Conservation (phyloP, 2,113 vertebrate species). For the Oryctolagus cuniculus region DNA sequence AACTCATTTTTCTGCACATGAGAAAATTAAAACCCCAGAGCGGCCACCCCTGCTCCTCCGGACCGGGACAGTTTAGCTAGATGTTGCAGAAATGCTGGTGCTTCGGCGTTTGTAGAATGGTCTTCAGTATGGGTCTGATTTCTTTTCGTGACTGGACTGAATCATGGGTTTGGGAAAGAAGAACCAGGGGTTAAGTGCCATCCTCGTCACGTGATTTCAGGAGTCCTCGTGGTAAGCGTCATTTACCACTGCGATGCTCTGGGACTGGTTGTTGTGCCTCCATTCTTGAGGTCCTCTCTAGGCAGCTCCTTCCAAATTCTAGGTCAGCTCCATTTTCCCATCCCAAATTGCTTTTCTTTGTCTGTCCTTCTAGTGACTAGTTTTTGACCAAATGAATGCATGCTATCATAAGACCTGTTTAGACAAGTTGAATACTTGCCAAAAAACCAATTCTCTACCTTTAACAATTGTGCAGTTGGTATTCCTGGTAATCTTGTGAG, state of each 20-base stretch:
- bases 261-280: constrained; percentile 28
- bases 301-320: not conserved
- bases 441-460: not conserved
- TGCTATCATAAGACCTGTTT: constrained; percentile 37
- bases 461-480: constrained; percentile 16
- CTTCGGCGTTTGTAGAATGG: not conserved
- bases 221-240: not conserved
- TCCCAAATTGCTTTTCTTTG: constrained; percentile 32
- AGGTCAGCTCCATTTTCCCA: not conserved
- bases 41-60: not conserved
- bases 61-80: not conserved
- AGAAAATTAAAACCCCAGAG: not conserved
- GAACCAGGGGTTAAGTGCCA: not conserved
- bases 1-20: not conserved
- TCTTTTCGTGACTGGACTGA: constrained; percentile 6
- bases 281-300: not conserved
- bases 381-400: constrained; percentile 35
- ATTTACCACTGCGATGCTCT: not conserved
- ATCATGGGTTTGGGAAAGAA: constrained; percentile 22
- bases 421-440: constrained; percentile 32
- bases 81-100: not conserved
- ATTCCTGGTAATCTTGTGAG: not conserved
- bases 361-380: constrained; percentile 31
- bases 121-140: not conserved
- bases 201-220: constrained; percentile 2